Evolutionary conservation across 37 sponge, comb jelly and placozoan species (phyloP), one percentile per base, ranked within the genome.

Genomic region (Diacarnus erythraeanus): DNA sequence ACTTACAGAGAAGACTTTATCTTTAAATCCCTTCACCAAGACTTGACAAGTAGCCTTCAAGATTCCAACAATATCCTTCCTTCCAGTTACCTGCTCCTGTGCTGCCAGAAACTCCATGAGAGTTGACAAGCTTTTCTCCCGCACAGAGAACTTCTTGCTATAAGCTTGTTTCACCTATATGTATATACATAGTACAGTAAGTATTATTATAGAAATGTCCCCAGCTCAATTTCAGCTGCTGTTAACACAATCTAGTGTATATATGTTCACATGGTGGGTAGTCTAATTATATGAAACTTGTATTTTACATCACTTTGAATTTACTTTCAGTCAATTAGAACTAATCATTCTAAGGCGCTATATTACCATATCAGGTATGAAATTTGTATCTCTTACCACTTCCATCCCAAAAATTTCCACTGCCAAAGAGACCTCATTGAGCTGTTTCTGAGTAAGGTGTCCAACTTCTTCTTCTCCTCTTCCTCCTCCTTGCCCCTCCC

Each of bases 361-460:
- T n/a, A n/a, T n/a, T n/a, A n/a, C n/a, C n/a, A n/a, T n/a, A n/a
- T n/a, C n/a, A n/a, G n/a, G n/a, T n/a, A n/a, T n/a, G n/a, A n/a
- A 37, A n/a, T n/a, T 30, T 69, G 9, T 21, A 64, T n/a, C 64
- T 30, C 31, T 74, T 69, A 91, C 87, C 64, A 65, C 30, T 75
- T 83, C 84, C 68, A 72, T 83, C 31, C 89, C 86, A 85, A 90
- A 85, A n/a, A 76, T 72, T 10, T 90, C 74, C 31, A 90, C 47
- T 21, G 82, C 77, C 25, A 72, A 18, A 20, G 86, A 17, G 56
- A 68, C 72, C 59, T 84, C 77, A 64, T 76, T 76, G 38, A 37
- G 71, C 57, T 69, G 74, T 36, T 63, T 69, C 40, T 90, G 82
- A 38, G 80, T 61, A 33, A 90, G 72, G 12, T 68, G 79, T 23